phyloP scores from a whole-genome alignment of 2,888 invertebrate species.

The Standfussiana lucernea region DNA sequence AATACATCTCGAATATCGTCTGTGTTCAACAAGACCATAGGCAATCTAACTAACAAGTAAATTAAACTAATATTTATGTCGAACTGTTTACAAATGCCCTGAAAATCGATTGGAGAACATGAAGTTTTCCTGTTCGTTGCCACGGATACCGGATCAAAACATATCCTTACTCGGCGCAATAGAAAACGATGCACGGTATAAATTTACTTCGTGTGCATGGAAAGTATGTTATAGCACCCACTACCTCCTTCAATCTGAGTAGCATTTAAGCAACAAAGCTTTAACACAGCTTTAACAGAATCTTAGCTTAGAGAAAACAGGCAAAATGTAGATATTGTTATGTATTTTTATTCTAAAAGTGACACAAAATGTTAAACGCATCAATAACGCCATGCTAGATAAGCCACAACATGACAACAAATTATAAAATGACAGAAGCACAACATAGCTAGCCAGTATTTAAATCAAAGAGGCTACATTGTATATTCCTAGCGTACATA shows the following conservation, averaged over 20 bases:
- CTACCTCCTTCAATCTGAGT: background rate
- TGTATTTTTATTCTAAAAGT: background rate
- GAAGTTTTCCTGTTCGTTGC: constrained; percentile 60
- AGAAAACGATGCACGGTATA: constrained; percentile 3
- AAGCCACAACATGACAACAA: background rate
- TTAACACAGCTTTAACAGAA: background rate
- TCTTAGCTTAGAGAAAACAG: background rate
- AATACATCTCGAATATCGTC: constrained; percentile 16
- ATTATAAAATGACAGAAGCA: background rate
- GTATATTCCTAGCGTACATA: background rate
- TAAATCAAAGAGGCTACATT: background rate
- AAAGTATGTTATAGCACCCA: background rate
- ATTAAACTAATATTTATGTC: constrained; percentile 13
- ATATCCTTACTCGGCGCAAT: constrained; percentile 24
- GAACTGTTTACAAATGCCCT: constrained; percentile 43
- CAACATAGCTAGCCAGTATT: constrained; percentile 1
- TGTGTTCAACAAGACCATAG: background rate
- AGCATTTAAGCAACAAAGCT: background rate
- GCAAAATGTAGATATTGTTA: background rate
- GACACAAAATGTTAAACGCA: background rate
- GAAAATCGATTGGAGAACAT: constrained; percentile 54
- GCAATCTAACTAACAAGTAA: background rate
- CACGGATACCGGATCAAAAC: constrained; percentile 75
- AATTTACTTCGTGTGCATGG: background rate
- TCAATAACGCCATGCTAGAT: background rate